These are phyloP conservation scores for Nesoenas mayeri DNA, from an alignment of 2,113 vertebrate genomes.

Conservation along the genomic window DNA sequence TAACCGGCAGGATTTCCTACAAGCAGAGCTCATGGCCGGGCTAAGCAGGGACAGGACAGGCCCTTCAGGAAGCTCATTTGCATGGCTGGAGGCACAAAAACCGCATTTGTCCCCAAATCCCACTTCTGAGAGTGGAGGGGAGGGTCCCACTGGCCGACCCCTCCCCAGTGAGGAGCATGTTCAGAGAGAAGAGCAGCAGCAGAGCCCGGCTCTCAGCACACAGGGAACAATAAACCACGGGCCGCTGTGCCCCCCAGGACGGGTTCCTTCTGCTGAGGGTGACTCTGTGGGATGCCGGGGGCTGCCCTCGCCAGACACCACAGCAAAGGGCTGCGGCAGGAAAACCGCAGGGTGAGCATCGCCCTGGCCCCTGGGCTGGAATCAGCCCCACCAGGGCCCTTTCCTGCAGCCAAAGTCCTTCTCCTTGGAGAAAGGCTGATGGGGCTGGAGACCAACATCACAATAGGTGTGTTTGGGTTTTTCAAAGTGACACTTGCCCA, in stretches of 20 bases:
- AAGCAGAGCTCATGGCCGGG: fast-evolving
- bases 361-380: not conserved
- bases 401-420: too few species aligned
- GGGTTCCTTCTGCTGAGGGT: too few species aligned
- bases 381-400: too few species aligned
- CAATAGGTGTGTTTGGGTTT: not conserved
- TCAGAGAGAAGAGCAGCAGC: not conserved
- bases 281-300: not conserved
- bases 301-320: not conserved
- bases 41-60: not conserved
- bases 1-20: not conserved
- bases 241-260: not conserved
- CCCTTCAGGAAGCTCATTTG: not conserved
- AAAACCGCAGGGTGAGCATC: not conserved
- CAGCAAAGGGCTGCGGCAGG: not conserved
- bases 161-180: too few species aligned
- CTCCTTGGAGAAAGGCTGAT: not conserved
- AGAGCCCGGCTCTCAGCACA: not conserved
- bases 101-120: too few species aligned
- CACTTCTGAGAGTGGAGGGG: too few species aligned
- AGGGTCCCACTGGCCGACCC: too few species aligned
- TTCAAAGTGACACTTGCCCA: not conserved
- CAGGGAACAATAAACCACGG: not conserved
- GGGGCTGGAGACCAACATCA: fast-evolving
- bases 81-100: not conserved